Conservation (phyloP, 2,113 vertebrate species). For the Marmota flaviventris region DNA sequence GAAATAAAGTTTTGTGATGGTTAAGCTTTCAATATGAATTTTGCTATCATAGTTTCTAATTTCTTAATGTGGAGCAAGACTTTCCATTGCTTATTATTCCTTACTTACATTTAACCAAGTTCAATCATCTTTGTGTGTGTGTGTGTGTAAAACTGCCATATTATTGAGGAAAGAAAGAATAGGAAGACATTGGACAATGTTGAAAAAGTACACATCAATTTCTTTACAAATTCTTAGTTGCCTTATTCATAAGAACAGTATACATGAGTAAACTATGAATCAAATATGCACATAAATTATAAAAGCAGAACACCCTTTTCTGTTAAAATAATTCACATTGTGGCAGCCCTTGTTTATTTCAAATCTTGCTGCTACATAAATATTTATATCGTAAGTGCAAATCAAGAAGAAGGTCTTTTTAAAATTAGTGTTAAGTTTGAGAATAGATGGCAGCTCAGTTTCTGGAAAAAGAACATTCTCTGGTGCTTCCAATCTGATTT, state of each 20-base stretch:
- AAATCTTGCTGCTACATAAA: constrained; percentile 51
- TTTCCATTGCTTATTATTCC: too few relatives aligned
- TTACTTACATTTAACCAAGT: too few relatives aligned
- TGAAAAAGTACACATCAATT: background rate
- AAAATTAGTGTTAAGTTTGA: constrained; percentile 58
- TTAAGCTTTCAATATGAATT: background rate
- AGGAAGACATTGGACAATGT: background rate
- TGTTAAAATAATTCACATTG: background rate
- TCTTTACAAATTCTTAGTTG: background rate
- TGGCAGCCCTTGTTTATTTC: background rate
- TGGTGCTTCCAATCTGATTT: constrained; percentile 14
- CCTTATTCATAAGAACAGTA: background rate
- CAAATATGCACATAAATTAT: background rate
- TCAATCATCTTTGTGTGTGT: too few relatives aligned
- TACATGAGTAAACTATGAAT: background rate
- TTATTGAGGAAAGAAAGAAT: background rate
- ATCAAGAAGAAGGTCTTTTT: constrained; percentile 63
- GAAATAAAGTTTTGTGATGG: background rate
- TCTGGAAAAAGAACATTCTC: constrained; percentile 48
- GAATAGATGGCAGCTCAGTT: background rate
- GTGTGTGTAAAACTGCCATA: background rate
- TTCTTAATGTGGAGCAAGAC: background rate
- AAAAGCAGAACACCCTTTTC: constrained; percentile 5
- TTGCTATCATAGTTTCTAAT: background rate
- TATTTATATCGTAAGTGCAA: constrained; percentile 57